A percentile compares a stretch with the other conserved stretches of the same genome.
phyloP scores from a whole-genome alignment of 2,797 vertebrate genomes.

The Sphaeramia orbicularis region DNA sequence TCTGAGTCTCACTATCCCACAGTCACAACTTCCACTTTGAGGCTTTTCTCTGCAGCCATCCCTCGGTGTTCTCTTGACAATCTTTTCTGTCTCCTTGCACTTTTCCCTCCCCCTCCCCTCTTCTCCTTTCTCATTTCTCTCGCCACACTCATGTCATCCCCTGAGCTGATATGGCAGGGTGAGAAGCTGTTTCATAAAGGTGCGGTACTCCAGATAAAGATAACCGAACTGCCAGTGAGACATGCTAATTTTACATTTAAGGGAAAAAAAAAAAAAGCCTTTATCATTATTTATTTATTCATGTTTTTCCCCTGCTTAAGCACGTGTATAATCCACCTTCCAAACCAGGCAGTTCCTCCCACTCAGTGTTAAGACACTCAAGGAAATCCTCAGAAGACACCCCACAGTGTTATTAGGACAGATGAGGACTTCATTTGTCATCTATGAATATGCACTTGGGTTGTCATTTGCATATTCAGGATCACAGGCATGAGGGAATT shows the following conservation, averaged over 20 bases:
- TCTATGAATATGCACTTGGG: conserved; percentile 66
- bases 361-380: conserved; percentile 46
- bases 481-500: conserved; percentile 61
- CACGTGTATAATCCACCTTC: conserved; percentile 53
- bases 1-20: conserved; percentile 68
- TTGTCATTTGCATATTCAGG: conserved; percentile 72
- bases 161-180: conserved; percentile 8
- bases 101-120: conserved; percentile 34
- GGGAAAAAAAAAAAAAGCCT: too few species aligned
- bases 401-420: conserved; percentile 52
- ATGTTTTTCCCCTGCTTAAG: conserved; percentile 22
- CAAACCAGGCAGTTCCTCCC: conserved; percentile 47
- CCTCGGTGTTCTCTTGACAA: conserved; percentile 58
- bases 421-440: conserved; percentile 58
- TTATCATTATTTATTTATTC: conserved; percentile 55
- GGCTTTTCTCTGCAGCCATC: conserved; percentile 68
- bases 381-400: conserved; percentile 50
- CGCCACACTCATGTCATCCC: conserved; percentile 8
- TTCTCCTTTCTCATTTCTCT: conserved; percentile 19
- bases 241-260: conserved; percentile 54
- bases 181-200: conserved; percentile 30
- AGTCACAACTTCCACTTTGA: conserved; percentile 78
- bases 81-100: conserved; percentile 52
- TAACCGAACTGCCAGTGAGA: conserved; percentile 34
- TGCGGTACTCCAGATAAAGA: conserved; percentile 26